phyloP scores from a whole-genome alignment of 2,113 vertebrate species.

The Rhynchopsitta pachyrhyncha region DNA sequence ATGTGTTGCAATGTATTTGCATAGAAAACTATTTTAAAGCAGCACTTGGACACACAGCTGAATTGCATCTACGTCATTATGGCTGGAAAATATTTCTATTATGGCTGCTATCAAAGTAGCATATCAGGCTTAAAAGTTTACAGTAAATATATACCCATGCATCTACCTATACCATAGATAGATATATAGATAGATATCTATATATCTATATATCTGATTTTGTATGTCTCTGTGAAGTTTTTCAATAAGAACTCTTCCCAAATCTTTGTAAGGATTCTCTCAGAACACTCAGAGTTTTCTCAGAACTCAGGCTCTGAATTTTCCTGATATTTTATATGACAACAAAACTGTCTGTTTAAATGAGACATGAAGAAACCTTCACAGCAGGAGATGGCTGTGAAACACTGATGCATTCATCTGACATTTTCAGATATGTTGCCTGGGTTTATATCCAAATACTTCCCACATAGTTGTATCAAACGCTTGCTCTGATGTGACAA shows the following conservation, averaged over 20 bases:
- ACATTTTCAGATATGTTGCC: slow-evolving; percentile 47
- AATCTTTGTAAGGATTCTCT: neutral
- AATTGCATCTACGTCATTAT: neutral
- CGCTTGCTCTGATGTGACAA: neutral
- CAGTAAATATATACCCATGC: neutral
- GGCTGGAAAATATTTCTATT: neutral
- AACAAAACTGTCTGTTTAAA: slow-evolving; percentile 24
- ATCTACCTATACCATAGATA: neutral
- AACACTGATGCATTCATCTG: slow-evolving; percentile 14
- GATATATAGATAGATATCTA: neutral
- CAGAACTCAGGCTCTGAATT: neutral
- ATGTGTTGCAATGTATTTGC: neutral
- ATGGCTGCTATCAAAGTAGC: neutral
- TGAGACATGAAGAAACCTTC: slow-evolving; percentile 9
- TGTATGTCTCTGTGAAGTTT: neutral
- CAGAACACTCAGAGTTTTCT: too few species aligned
- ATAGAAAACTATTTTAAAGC: neutral
- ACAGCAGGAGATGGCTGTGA: neutral
- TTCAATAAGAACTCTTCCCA: neutral
- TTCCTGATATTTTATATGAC: neutral
- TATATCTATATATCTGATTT: neutral
- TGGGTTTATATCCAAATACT: neutral
- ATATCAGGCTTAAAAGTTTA: neutral
- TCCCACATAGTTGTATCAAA: neutral
- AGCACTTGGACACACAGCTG: neutral